A percentile compares a stretch with the other conserved stretches of the same genome.
phyloP scores from a whole-genome alignment of 2,888 invertebrate genomes.

The Melipona beecheii region DNA sequence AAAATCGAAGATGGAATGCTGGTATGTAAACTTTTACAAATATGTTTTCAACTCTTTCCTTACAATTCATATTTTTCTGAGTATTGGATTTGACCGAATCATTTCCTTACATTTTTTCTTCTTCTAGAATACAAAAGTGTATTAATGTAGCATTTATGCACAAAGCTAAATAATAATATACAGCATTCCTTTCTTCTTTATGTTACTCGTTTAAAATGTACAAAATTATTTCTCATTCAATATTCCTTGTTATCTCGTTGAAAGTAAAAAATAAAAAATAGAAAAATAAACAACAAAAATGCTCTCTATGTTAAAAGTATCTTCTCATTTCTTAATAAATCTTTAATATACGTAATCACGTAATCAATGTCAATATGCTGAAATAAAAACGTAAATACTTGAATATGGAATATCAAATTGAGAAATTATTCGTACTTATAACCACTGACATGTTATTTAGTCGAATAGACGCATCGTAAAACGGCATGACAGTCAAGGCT shows the following conservation, averaged over 20 bases:
- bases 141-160: conserved; percentile 52
- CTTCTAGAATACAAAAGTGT: conserved; percentile 60
- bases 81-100: conserved; percentile 37
- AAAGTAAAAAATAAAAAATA: conserved; percentile 2
- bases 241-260: conserved; percentile 38
- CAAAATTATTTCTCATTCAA: conserved; percentile 59
- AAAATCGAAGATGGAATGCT: conserved; percentile 62
- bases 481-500: conserved; percentile 65
- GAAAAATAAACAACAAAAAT: conserved; percentile 1
- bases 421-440: conserved; percentile 55
- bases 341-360: not conserved
- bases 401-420: conserved; percentile 55
- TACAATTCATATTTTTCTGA: conserved; percentile 31
- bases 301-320: conserved; percentile 18
- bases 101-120: conserved; percentile 30
- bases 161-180: conserved; percentile 66
- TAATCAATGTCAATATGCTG: conserved; percentile 1
- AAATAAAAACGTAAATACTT: not conserved
- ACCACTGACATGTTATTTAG: conserved; percentile 56
- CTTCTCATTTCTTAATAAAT: conserved; percentile 1
- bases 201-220: conserved; percentile 38
- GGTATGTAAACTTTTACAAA: conserved; percentile 48
- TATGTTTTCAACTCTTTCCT: conserved; percentile 24
- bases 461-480: conserved; percentile 67
- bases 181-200: conserved; percentile 58